Percentiles rank a stretch among this genome's conserved stretches.
These are phyloP conservation scores for Aythya baeri DNA, from an alignment of 2,113 vertebrate species.

Conservation along the genomic window DNA sequence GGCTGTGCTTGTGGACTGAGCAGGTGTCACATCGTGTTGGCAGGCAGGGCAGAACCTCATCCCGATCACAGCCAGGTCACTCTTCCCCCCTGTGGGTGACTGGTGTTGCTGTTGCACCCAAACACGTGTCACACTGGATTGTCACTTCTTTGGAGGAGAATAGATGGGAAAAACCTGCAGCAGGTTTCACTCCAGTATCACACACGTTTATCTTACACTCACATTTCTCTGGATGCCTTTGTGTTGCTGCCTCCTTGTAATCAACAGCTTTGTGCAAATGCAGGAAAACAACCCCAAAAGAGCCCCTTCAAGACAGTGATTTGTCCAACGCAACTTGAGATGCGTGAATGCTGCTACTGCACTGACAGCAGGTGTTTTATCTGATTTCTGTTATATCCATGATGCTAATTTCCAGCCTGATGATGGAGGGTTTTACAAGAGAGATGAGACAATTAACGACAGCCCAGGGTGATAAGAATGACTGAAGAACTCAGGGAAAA, in stretches of 20 bases:
- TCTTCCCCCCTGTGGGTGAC: neutral
- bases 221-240: neutral
- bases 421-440: neutral
- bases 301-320: neutral
- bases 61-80: neutral
- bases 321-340: accelerated
- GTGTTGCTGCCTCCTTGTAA: neutral
- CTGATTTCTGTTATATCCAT: neutral
- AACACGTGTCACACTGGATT: neutral
- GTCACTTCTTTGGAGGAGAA: neutral
- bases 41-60: neutral
- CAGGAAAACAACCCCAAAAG: neutral
- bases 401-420: neutral
- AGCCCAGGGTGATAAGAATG: neutral
- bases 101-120: neutral
- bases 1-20: neutral
- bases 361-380: neutral
- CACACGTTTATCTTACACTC: neutral
- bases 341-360: neutral
- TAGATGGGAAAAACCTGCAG: neutral
- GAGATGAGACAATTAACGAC: neutral
- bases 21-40: conserved; percentile 4
- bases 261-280: neutral
- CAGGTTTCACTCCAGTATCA: neutral
- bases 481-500: neutral